A percentile compares a stretch with the other conserved stretches of the same genome.
Evolutionary conservation across 2,888 invertebrate species (phyloP).

Genomic region (Hylaea fasciaria): DNA sequence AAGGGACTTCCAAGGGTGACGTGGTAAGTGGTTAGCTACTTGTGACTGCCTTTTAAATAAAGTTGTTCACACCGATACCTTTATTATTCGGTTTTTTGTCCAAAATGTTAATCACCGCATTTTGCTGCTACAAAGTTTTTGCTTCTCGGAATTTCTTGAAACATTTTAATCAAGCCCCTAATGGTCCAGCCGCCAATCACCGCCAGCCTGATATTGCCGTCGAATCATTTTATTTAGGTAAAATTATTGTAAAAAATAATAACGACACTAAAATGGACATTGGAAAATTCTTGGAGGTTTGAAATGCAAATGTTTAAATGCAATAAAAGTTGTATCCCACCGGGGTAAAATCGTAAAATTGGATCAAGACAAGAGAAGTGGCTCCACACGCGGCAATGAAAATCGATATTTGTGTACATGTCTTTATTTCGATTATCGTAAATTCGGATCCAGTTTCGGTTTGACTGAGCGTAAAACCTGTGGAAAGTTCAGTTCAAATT

Average conservation of each 20-base stretch:
- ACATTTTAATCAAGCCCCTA: constrained; percentile 70
- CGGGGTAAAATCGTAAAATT: constrained; percentile 66
- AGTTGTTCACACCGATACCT: constrained; percentile 73
- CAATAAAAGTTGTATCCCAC: constrained; percentile 54
- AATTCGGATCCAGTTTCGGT: constrained; percentile 72
- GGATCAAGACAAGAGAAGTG: constrained; percentile 47
- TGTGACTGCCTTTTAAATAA: constrained; percentile 73
- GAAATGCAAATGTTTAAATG: constrained; percentile 47
- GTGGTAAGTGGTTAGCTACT: constrained; percentile 61
- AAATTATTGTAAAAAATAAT: constrained; percentile 51
- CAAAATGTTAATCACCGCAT: constrained; percentile 74
- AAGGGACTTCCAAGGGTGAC: constrained; percentile 66
- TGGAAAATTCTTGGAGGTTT: constrained; percentile 48
- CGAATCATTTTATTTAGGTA: constrained; percentile 47
- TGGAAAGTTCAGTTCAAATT: constrained; percentile 74
- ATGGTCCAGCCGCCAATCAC: constrained; percentile 65
- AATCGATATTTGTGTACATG: constrained; percentile 66
- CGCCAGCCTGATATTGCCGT: constrained; percentile 55
- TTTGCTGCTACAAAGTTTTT: constrained; percentile 63
- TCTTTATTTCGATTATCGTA: constrained; percentile 80
- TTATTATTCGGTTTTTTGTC: constrained; percentile 69
- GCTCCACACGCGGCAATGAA: constrained; percentile 46
- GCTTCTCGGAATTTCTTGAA: constrained; percentile 61
- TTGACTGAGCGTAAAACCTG: constrained; percentile 82
- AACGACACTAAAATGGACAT: constrained; percentile 55